A percentile compares a stretch with the other conserved stretches of the same genome.
Evolutionary conservation across 92 coral and sea anemone genomes (phyloP).

Genomic region (Diadumene lineata): DNA sequence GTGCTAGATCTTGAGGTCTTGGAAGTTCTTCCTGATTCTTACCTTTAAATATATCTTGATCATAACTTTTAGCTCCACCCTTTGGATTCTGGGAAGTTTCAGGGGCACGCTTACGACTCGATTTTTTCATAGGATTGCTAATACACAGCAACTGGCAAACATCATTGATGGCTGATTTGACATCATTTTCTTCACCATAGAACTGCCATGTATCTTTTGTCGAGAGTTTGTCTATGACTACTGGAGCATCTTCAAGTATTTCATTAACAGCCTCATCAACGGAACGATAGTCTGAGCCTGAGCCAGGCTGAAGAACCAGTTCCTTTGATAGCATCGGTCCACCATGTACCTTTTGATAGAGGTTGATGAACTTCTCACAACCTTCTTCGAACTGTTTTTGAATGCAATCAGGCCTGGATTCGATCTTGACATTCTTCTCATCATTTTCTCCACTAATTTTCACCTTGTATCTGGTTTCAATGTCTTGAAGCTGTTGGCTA

Average conservation of each 20-base stretch:
- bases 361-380: conserved; percentile 13
- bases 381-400: neutral
- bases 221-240: neutral
- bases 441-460: neutral
- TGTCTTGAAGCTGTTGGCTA: neutral
- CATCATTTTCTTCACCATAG: conserved; percentile 21
- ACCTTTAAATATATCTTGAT: neutral
- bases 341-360: conserved; percentile 2
- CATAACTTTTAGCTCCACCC: neutral
- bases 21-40: neutral
- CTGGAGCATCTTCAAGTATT: conserved; percentile 4
- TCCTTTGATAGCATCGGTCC: conserved; percentile 18
- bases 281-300: neutral
- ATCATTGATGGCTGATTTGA: conserved; percentile 5
- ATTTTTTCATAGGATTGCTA: conserved; percentile 8
- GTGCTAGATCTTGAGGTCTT: no score
- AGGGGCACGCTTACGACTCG: conserved; percentile 1
- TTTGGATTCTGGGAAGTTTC: neutral
- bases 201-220: conserved; percentile 8
- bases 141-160: conserved; percentile 1
- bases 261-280: conserved; percentile 10
- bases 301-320: conserved; percentile 11
- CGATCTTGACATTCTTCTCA: neutral
- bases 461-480: neutral
- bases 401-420: neutral